Percentiles rank a stretch among this genome's conserved stretches.
Evolutionary conservation across 1,140 invertebrate species (phyloP).

Genomic region (Rhagoletis pomonella): DNA sequence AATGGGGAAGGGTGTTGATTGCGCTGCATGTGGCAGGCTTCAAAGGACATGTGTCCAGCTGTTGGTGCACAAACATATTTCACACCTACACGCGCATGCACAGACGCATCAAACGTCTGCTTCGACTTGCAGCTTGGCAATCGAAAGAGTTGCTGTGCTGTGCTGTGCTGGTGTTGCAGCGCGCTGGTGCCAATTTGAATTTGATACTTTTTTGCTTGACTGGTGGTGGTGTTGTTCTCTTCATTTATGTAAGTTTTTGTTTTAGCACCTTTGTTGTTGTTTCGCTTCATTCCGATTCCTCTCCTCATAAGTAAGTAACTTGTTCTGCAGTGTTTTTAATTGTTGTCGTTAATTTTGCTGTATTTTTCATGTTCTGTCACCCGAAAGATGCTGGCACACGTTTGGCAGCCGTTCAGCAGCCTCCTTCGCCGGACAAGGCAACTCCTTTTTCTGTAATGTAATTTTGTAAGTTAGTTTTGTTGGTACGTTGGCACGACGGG

Average conservation of each 20-base stretch:
- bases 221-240: neutral
- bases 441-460: neutral
- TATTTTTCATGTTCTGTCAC: neutral
- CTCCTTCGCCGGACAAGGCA: neutral
- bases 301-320: neutral
- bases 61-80: neutral
- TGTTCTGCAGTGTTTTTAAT: neutral
- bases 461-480: no score
- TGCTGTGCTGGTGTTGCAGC: no score
- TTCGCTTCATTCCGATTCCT: neutral
- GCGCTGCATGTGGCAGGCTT: neutral
- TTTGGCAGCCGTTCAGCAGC: neutral
- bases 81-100: neutral
- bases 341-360: neutral
- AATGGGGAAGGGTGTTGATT: conserved; percentile 1
- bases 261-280: neutral
- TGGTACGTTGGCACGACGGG: neutral
- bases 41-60: conserved; percentile 14
- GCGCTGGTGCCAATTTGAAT: neutral
- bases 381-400: conserved; percentile 8
- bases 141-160: neutral
- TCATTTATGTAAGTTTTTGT: neutral
- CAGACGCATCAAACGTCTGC: no score
- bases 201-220: neutral
- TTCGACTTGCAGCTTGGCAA: no score